Conservation (phyloP, 2,797 vertebrate genomes). For the Philypnodon macrostomus region DNA sequence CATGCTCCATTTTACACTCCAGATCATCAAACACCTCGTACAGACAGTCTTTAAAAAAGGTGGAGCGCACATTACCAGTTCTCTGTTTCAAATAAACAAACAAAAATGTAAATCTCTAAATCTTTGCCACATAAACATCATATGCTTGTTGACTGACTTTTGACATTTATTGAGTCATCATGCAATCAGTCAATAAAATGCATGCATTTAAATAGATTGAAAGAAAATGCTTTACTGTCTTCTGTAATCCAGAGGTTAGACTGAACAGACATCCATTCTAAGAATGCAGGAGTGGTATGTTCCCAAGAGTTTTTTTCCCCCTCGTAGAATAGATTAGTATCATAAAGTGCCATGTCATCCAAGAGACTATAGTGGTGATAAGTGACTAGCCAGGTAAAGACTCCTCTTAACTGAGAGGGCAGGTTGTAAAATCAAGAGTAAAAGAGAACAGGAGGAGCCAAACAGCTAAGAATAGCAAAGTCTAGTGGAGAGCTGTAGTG, state of each 20-base stretch:
- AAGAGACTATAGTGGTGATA: constrained; percentile 43
- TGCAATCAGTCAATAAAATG: neutral
- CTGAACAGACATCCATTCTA: neutral
- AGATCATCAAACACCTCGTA: constrained; percentile 95
- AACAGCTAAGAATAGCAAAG: constrained; percentile 58
- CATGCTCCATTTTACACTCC: constrained; percentile 94
- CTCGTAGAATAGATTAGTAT: too few species aligned
- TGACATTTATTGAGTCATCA: neutral
- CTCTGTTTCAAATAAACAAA: constrained; percentile 73
- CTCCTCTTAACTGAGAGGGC: constrained; percentile 37
- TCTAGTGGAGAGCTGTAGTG: constrained; percentile 33
- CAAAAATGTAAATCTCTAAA: neutral
- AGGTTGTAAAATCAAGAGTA: constrained; percentile 9
- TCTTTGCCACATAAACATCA: too few species aligned
- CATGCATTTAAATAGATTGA: too few species aligned
- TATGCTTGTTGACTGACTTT: too few species aligned
- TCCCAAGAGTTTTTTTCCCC: too few species aligned
- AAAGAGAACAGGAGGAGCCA: constrained; percentile 4
- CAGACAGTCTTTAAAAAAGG: constrained; percentile 96
- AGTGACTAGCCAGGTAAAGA: constrained; percentile 26
- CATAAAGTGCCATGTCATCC: neutral
- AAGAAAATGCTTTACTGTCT: neutral
- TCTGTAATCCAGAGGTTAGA: neutral
- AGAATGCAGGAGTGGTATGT: constrained; percentile 1
- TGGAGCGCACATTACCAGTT: constrained; percentile 91